Base-by-base conservation (phyloP, 1,140 invertebrate genomes). In the Bombus soroeensis region DNA sequence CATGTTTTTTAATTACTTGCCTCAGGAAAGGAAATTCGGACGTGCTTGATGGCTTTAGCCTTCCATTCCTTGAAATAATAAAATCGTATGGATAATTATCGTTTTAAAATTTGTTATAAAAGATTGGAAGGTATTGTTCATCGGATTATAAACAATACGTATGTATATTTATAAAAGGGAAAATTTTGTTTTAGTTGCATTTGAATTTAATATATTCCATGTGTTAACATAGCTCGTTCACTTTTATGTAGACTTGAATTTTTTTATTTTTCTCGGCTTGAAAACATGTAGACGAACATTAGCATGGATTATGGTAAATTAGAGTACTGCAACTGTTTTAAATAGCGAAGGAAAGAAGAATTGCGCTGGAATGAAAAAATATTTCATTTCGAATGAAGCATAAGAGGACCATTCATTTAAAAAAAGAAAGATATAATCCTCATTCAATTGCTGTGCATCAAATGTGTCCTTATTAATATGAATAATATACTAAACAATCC, bases 1-100 rank as follows among this genome's bases (percentile, higher is more conserved):
- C 77, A 71, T 81, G 68, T 81, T 81, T 41, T 41, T 72, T 72
- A 71, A 81, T 81, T 81, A 68, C 47, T 81, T 59, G 68, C 34
- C 57, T 9, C 28, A 22, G 68, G 18, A 37, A 25, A n/a, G 0
- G 32, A 25, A 22, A 53, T 53, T 53, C 5, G 47, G 18, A 53
- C 47, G 18, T 53, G 47, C 47, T 22, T 22, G 47, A 22, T 53
- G 6, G 47, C 47, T 53, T 0, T 22, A 53, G 47, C 47, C 18
- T 53, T 53, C 47, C 43, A 25, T 47, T n/a, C 10, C 13, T 37
- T 22, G 6, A 32, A 77, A 68, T 47, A 34, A 13, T 25, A 53
- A 13, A 28, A 64, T 25, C 28, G 25, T 25, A 18, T 10, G 1
- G 8, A 25, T 12, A 77, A 80, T 64, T 37, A 10, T 73, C 15